Evolutionary conservation across 2,888 invertebrate genomes (phyloP).

Genomic region (Poecilobothrus nobilitatus): DNA sequence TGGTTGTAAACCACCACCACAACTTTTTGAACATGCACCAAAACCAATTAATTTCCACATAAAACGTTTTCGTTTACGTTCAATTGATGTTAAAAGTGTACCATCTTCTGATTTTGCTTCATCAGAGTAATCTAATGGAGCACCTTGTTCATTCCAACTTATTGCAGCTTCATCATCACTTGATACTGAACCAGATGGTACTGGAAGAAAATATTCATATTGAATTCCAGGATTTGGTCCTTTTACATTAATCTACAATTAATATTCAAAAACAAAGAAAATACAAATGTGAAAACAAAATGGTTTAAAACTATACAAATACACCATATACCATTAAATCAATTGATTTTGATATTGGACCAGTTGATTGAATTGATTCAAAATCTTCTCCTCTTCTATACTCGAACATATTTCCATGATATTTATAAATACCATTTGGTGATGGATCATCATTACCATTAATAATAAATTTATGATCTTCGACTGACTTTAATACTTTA

Average conservation of each 20-base stretch:
- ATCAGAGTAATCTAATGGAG: slow-evolving; percentile 31
- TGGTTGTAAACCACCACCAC: slow-evolving; percentile 52
- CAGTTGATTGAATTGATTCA: slow-evolving; percentile 29
- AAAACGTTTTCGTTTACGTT: slow-evolving; percentile 49
- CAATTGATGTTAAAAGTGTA: slow-evolving; percentile 26
- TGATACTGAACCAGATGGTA: slow-evolving; percentile 41
- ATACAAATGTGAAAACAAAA: slow-evolving; percentile 18
- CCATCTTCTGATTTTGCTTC: slow-evolving; percentile 26
- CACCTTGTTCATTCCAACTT: slow-evolving; percentile 35
- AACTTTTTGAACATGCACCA: slow-evolving; percentile 68
- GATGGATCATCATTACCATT: slow-evolving; percentile 74
- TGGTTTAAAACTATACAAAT: no score
- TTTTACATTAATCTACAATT: slow-evolving; percentile 60
- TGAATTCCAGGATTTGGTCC: slow-evolving; percentile 76
- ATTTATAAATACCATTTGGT: slow-evolving; percentile 60
- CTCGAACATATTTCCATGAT: slow-evolving; percentile 67
- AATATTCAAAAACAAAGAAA: no score
- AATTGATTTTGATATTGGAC: slow-evolving; percentile 31
- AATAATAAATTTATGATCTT: slow-evolving; percentile 69
- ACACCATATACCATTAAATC: slow-evolving; percentile 29
- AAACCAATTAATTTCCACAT: slow-evolving; percentile 69
- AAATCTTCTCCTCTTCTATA: slow-evolving; percentile 60
- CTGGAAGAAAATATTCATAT: slow-evolving; percentile 75
- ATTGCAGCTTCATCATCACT: slow-evolving; percentile 39
- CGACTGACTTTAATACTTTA: slow-evolving; percentile 64